Evolutionary conservation across 2,797 vertebrate genomes (phyloP).

Genomic region (Scarus forsteni): DNA sequence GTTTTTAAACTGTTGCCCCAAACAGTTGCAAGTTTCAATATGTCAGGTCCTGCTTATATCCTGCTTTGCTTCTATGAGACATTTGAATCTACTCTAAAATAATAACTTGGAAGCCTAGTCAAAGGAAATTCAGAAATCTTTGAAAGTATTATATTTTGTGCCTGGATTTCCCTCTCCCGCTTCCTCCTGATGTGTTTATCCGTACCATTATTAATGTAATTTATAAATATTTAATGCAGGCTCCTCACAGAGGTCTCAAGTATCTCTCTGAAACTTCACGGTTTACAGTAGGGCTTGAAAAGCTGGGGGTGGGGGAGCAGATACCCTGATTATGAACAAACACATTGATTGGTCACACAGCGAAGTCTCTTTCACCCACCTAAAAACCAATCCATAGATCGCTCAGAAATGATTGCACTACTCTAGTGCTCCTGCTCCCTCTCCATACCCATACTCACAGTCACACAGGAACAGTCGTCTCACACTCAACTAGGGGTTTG

Average conservation of each 20-base stretch:
- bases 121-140: too few relatives aligned
- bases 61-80: too few relatives aligned
- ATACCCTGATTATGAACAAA: constrained; percentile 49
- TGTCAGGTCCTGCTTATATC: too few relatives aligned
- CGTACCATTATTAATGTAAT: not conserved
- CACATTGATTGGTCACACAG: constrained; percentile 39
- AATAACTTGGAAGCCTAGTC: too few relatives aligned
- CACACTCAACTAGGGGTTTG: constrained; percentile 38
- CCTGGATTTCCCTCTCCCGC: not conserved
- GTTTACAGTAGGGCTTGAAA: constrained; percentile 20
- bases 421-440: constrained; percentile 6
- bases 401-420: constrained; percentile 25
- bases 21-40: too few relatives aligned
- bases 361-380: constrained; percentile 18
- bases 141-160: too few relatives aligned
- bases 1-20: too few relatives aligned
- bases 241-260: not conserved
- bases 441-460: constrained; percentile 17
- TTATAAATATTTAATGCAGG: constrained; percentile 5
- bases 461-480: constrained; percentile 3
- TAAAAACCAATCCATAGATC: constrained; percentile 47
- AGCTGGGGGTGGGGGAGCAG: not conserved
- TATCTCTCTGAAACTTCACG: constrained; percentile 1
- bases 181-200: not conserved
- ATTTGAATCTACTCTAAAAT: too few relatives aligned